phyloP scores from a whole-genome alignment of 2,113 vertebrate genomes.

The Pogonocichla stellata region DNA sequence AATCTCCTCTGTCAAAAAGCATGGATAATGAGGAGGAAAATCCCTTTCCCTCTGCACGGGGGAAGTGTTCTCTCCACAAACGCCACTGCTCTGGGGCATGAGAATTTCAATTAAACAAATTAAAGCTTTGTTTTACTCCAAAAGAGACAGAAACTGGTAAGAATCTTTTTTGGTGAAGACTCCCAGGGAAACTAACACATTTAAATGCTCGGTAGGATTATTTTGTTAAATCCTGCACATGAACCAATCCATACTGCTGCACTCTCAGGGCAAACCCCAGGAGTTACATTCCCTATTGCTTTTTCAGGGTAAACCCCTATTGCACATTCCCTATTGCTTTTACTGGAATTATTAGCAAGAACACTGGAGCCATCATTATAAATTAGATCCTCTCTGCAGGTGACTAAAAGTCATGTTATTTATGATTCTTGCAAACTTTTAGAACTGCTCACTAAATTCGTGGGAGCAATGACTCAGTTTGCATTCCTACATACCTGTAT shows the following conservation, averaged over 20 bases:
- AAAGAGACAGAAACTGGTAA: neutral
- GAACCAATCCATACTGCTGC: neutral
- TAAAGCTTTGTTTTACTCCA: neutral
- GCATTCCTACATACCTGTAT: neutral
- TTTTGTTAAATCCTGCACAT: neutral
- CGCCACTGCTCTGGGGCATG: neutral
- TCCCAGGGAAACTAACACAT: neutral
- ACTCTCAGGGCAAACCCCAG: neutral
- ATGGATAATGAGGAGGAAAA: neutral
- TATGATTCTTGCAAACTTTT: neutral
- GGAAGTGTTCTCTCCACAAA: neutral
- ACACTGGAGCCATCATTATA: neutral
- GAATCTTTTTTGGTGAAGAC: neutral
- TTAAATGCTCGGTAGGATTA: neutral
- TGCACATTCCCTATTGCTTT: neutral
- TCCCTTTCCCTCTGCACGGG: neutral
- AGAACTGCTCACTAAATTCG: neutral
- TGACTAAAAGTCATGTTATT: neutral
- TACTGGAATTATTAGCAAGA: neutral
- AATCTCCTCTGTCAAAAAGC: neutral
- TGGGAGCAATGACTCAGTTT: neutral
- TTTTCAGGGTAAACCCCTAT: too few relatives aligned
- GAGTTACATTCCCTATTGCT: too few relatives aligned
- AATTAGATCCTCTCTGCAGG: neutral
- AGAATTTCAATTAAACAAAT: neutral